Base-by-base conservation (phyloP, 1,140 invertebrate genomes). In the Diorhabda elongata region DNA sequence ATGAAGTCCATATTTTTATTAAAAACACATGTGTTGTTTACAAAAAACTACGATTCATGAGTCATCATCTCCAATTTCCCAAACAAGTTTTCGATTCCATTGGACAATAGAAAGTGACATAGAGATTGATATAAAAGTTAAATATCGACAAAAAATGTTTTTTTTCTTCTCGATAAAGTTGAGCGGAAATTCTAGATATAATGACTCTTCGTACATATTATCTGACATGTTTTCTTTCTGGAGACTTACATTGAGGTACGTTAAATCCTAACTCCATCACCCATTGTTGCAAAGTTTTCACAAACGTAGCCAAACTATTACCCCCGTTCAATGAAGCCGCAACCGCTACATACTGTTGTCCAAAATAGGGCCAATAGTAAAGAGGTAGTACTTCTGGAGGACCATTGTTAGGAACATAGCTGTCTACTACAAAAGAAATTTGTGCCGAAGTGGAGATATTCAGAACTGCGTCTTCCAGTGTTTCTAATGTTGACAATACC, bases 381-480 rank as follows among this genome's bases (percentile, higher is more conserved):
- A 93, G 83, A 62, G 85, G 83, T 47, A 67, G 70, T 8, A 72
- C 65, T 6, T 59, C n/a, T 5, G 79, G 80, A 6, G 81, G 79
- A 56, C 82, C 76, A 66, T 82, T 83, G 3, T 69, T 75, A 67
- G 79, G 77, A 47, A 70, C 43, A 68, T 76, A 80, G 45, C 78
- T 74, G 44, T 85, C 81, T 9, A 88, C 87, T n/a, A 92, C 84
- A 78, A 92, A 91, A 4, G 90, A 89, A 57, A 96, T 80, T 81
- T 96, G 94, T 44, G 92, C 91, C 43, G 93, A 95, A 8, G 94
- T 96, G 44, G 93, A 94, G 75, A 96, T 91, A 79, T 96, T 96
- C 58, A 96, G 79, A 43, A 94, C 89, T 73, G 90, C 88, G 83
- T 93, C 91, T 56, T 86, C 84, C 56, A 80, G 78, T 61, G 83